Evolutionary conservation across 2,113 vertebrate species (phyloP).

Genomic region (Pomatorhinus ruficollis): DNA sequence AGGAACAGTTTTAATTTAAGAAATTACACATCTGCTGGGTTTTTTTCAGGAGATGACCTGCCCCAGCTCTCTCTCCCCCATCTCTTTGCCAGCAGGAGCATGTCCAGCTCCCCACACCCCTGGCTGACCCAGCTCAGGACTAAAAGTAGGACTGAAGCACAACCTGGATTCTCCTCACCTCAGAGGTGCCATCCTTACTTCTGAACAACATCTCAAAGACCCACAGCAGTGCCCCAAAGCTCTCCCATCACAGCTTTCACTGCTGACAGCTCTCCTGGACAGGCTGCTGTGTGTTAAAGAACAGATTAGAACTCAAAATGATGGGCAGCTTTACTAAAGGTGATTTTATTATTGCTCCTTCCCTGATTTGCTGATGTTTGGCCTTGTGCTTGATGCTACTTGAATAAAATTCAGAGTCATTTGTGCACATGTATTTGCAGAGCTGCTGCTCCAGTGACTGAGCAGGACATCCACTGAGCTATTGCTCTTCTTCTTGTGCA

Average conservation of each 20-base stretch:
- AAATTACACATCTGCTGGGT: not conserved
- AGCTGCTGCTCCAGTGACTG: not conserved
- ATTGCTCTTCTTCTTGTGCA: not conserved
- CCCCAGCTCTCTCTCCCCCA: not conserved
- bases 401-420: not conserved
- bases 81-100: not conserved
- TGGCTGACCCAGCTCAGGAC: not conserved
- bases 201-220: not conserved
- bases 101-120: not conserved
- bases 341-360: not conserved
- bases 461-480: not conserved
- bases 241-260: not conserved
- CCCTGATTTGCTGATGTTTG: not conserved
- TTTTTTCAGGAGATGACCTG: not conserved
- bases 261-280: not conserved
- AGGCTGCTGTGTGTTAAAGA: not conserved
- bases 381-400: not conserved
- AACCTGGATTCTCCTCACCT: not conserved
- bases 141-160: fast-evolving
- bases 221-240: not conserved
- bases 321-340: not conserved
- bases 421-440: not conserved
- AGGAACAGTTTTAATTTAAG: not conserved
- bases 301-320: not conserved
- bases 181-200: not conserved